Percentiles rank a stretch among this genome's conserved stretches.
Evolutionary conservation across 2,113 vertebrate genomes (phyloP).

Genomic region (Lagopus leucura): DNA sequence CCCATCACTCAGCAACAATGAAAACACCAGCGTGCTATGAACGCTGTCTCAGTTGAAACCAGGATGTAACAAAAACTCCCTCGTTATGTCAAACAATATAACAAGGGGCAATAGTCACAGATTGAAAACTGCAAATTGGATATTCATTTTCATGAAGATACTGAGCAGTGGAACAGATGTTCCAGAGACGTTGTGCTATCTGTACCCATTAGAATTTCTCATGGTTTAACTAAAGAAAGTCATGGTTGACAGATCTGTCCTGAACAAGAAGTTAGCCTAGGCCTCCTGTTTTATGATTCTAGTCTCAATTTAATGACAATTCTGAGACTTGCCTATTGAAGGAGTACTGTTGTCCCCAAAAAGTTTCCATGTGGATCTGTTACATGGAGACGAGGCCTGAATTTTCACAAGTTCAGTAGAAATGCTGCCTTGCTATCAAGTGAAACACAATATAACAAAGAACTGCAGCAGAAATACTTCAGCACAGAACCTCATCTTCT

Average conservation of each 20-base stretch:
- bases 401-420: neutral
- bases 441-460: neutral
- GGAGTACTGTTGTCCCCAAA: neutral
- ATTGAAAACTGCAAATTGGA: neutral
- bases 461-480: neutral
- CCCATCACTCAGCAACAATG: neutral
- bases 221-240: neutral
- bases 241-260: neutral
- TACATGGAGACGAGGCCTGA: neutral
- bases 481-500: neutral
- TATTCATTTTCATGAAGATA: neutral
- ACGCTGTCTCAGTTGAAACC: neutral
- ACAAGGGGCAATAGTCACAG: neutral
- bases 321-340: neutral
- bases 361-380: neutral
- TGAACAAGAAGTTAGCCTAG: neutral
- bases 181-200: neutral
- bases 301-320: neutral
- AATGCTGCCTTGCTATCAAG: neutral
- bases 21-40: neutral
- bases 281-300: neutral
- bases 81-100: neutral
- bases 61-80: neutral
- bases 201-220: neutral
- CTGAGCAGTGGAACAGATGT: neutral